Conservation (phyloP, 2,888 invertebrate species). For the Zeuzera pyrina region DNA sequence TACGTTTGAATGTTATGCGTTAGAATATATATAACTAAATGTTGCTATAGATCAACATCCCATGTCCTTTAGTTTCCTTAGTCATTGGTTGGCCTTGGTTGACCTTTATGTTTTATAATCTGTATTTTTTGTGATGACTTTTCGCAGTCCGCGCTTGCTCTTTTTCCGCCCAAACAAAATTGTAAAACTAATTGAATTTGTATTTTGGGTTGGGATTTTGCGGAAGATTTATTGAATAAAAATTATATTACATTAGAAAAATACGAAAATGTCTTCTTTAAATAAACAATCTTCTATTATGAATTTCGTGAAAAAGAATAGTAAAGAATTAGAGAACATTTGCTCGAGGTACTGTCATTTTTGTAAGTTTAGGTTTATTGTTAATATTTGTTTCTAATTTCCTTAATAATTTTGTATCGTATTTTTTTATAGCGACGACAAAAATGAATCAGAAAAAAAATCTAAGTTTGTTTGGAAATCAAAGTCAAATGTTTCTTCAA, state of each 20-base stretch:
- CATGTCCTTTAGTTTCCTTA: no score
- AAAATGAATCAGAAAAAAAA: slow-evolving; percentile 34
- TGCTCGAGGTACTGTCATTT: slow-evolving; percentile 20
- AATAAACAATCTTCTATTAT: slow-evolving; percentile 36
- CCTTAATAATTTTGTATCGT: slow-evolving; percentile 2
- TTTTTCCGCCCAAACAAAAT: no score
- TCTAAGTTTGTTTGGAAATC: slow-evolving; percentile 50
- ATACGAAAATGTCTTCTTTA: slow-evolving; percentile 13
- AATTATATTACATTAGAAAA: background rate
- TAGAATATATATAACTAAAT: no score
- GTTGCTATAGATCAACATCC: no score
- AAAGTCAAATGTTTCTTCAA: slow-evolving; percentile 21
- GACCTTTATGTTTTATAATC: no score
- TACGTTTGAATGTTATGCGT: no score
- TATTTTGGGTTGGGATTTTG: background rate
- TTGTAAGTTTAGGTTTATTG: background rate
- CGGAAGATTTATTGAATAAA: slow-evolving; percentile 1
- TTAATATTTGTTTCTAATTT: slow-evolving; percentile 1
- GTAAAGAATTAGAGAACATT: slow-evolving; percentile 19
- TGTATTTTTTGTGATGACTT: no score
- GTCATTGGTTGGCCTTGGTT: no score
- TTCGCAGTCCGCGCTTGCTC: no score
- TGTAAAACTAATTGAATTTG: no score
- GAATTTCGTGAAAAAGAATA: slow-evolving; percentile 37
- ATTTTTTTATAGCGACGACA: slow-evolving; percentile 20